phyloP scores from a whole-genome alignment of 2,797 vertebrate genomes.

The Danio albolineatus region DNA sequence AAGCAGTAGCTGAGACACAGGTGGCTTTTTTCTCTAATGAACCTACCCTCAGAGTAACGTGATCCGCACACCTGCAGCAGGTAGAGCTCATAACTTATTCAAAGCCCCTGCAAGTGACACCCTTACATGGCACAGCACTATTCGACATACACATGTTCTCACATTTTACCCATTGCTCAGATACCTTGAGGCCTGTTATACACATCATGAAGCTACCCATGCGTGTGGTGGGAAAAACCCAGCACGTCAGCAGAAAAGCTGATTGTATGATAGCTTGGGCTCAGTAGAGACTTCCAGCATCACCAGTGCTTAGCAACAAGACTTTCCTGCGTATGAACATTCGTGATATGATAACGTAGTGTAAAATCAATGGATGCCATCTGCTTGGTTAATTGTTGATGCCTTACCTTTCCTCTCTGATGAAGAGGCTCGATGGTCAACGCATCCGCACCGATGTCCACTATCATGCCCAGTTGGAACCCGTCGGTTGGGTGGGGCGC shows the following conservation, averaged over 20 bases:
- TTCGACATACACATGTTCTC: slow-evolving; percentile 54
- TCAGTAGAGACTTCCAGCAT: background rate
- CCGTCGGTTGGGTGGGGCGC: slow-evolving; percentile 95
- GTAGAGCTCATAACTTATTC: slow-evolving; percentile 64
- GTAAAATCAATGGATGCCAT: background rate
- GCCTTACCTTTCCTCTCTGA: slow-evolving; percentile 92
- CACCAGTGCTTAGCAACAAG: slow-evolving; percentile 20
- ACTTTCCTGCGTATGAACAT: background rate
- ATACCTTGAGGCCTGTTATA: slow-evolving; percentile 42
- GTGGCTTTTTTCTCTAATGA: slow-evolving; percentile 78
- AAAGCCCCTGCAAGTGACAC: slow-evolving; percentile 57
- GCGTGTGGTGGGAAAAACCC: slow-evolving; percentile 6
- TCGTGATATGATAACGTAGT: background rate
- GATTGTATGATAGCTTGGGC: slow-evolving; percentile 12
- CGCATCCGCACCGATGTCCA: slow-evolving; percentile 93
- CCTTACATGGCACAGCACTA: slow-evolving; percentile 45
- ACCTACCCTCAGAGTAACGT: slow-evolving; percentile 74
- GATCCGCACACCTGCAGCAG: slow-evolving; percentile 79
- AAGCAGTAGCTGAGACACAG: slow-evolving; percentile 72
- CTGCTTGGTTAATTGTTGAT: background rate
- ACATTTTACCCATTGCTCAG: slow-evolving; percentile 52
- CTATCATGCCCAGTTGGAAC: slow-evolving; percentile 96
- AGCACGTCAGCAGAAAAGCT: background rate
- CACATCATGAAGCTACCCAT: slow-evolving; percentile 19
- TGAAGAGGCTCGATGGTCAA: slow-evolving; percentile 94